Conservation (phyloP, 2,113 vertebrate species). For the Bujurquina vittata region DNA sequence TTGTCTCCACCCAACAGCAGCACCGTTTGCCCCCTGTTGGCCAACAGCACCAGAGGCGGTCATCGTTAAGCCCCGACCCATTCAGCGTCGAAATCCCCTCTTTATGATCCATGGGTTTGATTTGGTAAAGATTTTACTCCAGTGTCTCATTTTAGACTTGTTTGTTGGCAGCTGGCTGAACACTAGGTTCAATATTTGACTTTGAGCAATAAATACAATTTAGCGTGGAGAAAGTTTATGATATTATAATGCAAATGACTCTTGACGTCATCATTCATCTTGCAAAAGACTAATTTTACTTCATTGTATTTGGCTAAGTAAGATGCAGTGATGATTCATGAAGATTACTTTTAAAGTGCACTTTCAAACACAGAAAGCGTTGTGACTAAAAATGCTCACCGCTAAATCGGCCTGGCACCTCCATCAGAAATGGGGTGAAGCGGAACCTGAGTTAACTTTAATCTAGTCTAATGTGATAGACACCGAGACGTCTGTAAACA, state of each 20-base stretch:
- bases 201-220: not conserved
- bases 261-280: not conserved
- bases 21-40: not conserved
- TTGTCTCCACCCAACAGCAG: not conserved
- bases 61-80: accelerated
- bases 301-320: not conserved
- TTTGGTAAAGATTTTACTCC: not conserved
- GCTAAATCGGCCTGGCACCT: not conserved
- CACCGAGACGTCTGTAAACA: constrained; percentile 1
- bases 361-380: not conserved
- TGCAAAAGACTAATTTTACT: not conserved
- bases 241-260: not conserved
- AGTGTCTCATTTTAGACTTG: not conserved
- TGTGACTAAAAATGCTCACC: not conserved
- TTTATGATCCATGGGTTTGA: not conserved
- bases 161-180: not conserved
- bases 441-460: constrained; percentile 13
- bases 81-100: not conserved
- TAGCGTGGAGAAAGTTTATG: not conserved
- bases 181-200: not conserved
- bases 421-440: constrained; percentile 1
- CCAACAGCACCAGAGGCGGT: not conserved
- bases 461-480: constrained; percentile 1
- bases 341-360: not conserved
- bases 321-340: not conserved